Percentiles rank a stretch among this genome's conserved stretches.
phyloP scores from a whole-genome alignment of 2,888 invertebrate species.

The Criorhina ranunculi region DNA sequence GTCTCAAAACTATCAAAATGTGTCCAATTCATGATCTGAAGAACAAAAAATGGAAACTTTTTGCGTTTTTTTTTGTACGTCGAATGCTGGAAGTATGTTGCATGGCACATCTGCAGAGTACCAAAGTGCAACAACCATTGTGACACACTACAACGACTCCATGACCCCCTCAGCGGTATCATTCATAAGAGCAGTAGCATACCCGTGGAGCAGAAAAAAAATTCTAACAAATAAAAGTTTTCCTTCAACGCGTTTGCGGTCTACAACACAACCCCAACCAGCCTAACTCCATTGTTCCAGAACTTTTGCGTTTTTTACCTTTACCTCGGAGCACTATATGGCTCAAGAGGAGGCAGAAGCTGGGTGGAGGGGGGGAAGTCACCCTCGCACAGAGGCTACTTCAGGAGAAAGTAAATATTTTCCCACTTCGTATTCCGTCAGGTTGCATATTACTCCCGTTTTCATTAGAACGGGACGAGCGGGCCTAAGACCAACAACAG shows the following conservation, averaged over 20 bases:
- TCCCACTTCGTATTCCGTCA: slow-evolving; percentile 49
- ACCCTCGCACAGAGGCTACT: slow-evolving; percentile 52
- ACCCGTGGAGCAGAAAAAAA: slow-evolving; percentile 27
- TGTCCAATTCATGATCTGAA: slow-evolving; percentile 71
- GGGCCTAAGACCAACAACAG: neutral
- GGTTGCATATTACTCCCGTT: slow-evolving; percentile 52
- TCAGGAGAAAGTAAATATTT: slow-evolving; percentile 59
- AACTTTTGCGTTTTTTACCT: slow-evolving; percentile 53
- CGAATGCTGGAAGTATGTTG: slow-evolving; percentile 48
- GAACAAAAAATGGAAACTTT: slow-evolving; percentile 46
- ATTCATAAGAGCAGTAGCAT: slow-evolving; percentile 43
- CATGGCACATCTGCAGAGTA: slow-evolving; percentile 68
- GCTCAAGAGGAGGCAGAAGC: slow-evolving; percentile 12
- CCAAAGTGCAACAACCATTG: slow-evolving; percentile 74
- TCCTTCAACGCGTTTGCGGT: slow-evolving; percentile 72
- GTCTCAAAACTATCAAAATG: slow-evolving; percentile 74
- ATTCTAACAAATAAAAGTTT: slow-evolving; percentile 50
- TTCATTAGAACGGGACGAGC: slow-evolving; percentile 19
- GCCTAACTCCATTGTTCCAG: slow-evolving; percentile 74
- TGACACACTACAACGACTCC: slow-evolving; percentile 57
- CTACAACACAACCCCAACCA: slow-evolving; percentile 61
- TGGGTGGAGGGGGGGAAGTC: neutral
- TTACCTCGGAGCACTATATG: slow-evolving; percentile 49
- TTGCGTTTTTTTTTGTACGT: slow-evolving; percentile 23
- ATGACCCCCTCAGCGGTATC: slow-evolving; percentile 53